A percentile compares a stretch with the other conserved stretches of the same genome.
phyloP scores from a whole-genome alignment of 2,888 invertebrate species.

The Ochropleura leucogaster region DNA sequence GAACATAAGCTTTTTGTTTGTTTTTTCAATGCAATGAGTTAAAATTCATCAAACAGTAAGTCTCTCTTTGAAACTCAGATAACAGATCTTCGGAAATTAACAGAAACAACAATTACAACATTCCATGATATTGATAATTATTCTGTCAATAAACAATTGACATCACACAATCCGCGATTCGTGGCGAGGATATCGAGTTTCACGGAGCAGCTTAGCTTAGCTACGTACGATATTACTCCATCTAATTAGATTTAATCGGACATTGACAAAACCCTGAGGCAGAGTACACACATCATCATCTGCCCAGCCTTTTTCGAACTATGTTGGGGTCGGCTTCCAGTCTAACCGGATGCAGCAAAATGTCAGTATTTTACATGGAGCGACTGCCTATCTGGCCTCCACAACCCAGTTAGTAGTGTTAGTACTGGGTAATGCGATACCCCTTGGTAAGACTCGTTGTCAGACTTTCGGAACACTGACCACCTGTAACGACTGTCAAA shows the following conservation, averaged over 20 bases:
- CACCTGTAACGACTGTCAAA: too few relatives aligned
- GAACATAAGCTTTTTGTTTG: neutral
- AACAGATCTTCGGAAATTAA: neutral
- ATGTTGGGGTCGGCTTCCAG: too few relatives aligned
- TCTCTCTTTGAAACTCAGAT: neutral
- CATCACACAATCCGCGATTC: slow-evolving; percentile 11
- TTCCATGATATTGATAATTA: slow-evolving; percentile 5
- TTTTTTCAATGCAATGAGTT: neutral
- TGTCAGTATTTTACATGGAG: too few relatives aligned
- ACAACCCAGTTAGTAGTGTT: too few relatives aligned
- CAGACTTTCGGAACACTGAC: too few relatives aligned
- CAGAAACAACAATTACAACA: slow-evolving; percentile 18
- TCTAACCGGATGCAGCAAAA: too few relatives aligned
- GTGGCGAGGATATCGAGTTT: slow-evolving; percentile 6
- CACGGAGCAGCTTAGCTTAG: slow-evolving; percentile 6
- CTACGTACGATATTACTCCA: neutral
- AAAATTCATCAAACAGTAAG: neutral
- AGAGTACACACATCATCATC: neutral
- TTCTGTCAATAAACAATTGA: slow-evolving; percentile 25
- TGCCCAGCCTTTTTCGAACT: too few relatives aligned
- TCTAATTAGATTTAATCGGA: slow-evolving; percentile 33
- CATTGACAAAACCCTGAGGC: neutral
- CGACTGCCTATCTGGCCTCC: too few relatives aligned
- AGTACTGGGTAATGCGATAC: too few relatives aligned
- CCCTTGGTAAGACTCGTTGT: too few relatives aligned